Conservation (phyloP, 2,888 invertebrate genomes). For the Campaea margaritaria region DNA sequence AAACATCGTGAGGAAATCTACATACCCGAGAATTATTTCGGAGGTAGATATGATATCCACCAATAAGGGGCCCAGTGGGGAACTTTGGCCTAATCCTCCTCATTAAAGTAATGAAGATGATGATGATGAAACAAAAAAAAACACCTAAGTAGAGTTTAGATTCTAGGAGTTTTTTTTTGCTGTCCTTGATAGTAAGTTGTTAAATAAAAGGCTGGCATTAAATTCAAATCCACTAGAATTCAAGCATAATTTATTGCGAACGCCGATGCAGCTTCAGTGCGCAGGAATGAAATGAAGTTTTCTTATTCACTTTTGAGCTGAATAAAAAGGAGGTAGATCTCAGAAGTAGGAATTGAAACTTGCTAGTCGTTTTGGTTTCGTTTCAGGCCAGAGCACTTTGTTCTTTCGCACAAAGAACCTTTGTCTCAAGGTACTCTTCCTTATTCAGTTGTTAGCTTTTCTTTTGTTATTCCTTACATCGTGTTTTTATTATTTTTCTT, state of each 20-base stretch:
- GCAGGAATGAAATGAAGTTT: slow-evolving; percentile 19
- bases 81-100: too few relatives aligned
- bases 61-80: too few relatives aligned
- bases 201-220: too few relatives aligned
- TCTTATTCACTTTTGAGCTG: slow-evolving; percentile 29
- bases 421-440: slow-evolving; percentile 52
- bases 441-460: slow-evolving; percentile 46
- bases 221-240: too few relatives aligned
- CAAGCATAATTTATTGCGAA: slow-evolving; percentile 4
- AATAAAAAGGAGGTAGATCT: slow-evolving; percentile 26
- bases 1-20: too few relatives aligned
- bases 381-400: slow-evolving; percentile 37
- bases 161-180: too few relatives aligned
- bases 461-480: slow-evolving; percentile 42
- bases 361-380: slow-evolving; percentile 33
- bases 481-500: slow-evolving; percentile 24
- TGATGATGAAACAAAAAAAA: too few relatives aligned
- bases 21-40: too few relatives aligned
- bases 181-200: too few relatives aligned
- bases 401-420: slow-evolving; percentile 50
- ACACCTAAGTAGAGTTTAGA: too few relatives aligned
- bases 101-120: too few relatives aligned
- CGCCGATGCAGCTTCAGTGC: slow-evolving; percentile 1
- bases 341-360: slow-evolving; percentile 27
- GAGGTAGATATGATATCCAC: too few relatives aligned